phyloP scores from a whole-genome alignment of 2,797 vertebrate genomes.

The Karalla daura region DNA sequence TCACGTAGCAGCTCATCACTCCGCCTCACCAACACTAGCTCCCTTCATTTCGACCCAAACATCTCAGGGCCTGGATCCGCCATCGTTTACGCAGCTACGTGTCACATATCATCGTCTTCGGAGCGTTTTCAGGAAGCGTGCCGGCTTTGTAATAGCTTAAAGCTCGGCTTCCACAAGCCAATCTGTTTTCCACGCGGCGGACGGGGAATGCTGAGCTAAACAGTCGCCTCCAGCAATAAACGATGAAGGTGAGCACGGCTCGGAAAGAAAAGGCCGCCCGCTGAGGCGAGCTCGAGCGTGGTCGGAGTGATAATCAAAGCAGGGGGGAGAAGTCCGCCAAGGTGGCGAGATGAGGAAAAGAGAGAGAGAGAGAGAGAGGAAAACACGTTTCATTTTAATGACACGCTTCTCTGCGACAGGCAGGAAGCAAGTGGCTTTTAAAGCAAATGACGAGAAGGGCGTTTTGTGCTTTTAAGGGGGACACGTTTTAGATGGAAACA shows the following conservation, averaged over 20 bases:
- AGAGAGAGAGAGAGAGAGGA: too few relatives aligned
- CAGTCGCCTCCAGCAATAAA: constrained; percentile 20
- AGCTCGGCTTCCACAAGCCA: constrained; percentile 46
- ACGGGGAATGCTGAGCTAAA: constrained; percentile 7
- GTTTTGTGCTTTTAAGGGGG: too few relatives aligned
- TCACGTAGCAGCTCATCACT: background rate
- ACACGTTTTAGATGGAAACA: too few relatives aligned
- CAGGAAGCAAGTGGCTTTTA: too few relatives aligned
- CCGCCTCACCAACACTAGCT: background rate
- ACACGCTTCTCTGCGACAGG: too few relatives aligned
- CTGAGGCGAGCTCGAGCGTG: background rate
- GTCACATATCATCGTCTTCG: constrained; percentile 3
- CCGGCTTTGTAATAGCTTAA: constrained; percentile 45
- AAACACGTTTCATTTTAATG: too few relatives aligned
- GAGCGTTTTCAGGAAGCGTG: constrained; percentile 23
- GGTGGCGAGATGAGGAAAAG: too few relatives aligned
- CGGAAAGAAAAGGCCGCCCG: background rate
- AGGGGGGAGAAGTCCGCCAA: background rate
- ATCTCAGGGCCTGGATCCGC: background rate
- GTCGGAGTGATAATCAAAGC: background rate
- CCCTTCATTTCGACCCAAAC: background rate
- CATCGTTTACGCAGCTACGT: background rate
- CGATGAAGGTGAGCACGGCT: background rate
- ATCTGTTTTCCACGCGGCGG: constrained; percentile 41
- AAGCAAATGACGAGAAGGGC: too few relatives aligned